phyloP scores from a whole-genome alignment of 2,797 vertebrate genomes.

The Ptychadena robeensis region DNA sequence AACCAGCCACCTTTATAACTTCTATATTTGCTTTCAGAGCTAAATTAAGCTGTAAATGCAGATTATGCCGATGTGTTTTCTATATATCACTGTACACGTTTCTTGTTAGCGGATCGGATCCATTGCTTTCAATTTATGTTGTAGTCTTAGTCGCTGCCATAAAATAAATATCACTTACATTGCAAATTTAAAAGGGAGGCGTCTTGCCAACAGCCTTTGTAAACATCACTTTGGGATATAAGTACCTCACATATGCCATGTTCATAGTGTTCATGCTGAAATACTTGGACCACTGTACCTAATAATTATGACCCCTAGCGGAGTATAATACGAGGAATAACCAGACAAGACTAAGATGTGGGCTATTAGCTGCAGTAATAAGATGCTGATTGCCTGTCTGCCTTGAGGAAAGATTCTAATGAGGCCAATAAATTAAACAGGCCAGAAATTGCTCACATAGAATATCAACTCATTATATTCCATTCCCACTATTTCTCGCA shows the following conservation, averaged over 20 bases:
- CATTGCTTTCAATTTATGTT: no score
- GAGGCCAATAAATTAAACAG: constrained; percentile 52
- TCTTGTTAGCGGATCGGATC: no score
- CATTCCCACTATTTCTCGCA: background rate
- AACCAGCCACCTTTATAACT: no score
- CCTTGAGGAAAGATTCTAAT: constrained; percentile 53
- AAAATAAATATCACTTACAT: background rate
- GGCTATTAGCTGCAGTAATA: constrained; percentile 40
- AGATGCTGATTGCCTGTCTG: constrained; percentile 38
- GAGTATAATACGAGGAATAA: background rate
- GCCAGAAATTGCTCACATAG: constrained; percentile 30
- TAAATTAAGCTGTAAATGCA: no score
- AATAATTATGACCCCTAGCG: background rate
- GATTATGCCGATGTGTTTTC: no score
- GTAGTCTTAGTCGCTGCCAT: no score
- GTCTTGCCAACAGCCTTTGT: background rate
- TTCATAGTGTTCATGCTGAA: background rate
- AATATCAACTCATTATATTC: constrained; percentile 35
- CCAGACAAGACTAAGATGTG: background rate
- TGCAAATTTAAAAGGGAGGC: background rate
- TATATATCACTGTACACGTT: no score
- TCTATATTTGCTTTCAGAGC: no score
- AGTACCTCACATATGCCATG: background rate
- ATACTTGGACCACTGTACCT: background rate
- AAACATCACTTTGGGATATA: background rate